Percentiles rank a stretch among this genome's conserved stretches.
Evolutionary conservation across 2,888 invertebrate species (phyloP).

Genomic region (Dusona sp.): DNA sequence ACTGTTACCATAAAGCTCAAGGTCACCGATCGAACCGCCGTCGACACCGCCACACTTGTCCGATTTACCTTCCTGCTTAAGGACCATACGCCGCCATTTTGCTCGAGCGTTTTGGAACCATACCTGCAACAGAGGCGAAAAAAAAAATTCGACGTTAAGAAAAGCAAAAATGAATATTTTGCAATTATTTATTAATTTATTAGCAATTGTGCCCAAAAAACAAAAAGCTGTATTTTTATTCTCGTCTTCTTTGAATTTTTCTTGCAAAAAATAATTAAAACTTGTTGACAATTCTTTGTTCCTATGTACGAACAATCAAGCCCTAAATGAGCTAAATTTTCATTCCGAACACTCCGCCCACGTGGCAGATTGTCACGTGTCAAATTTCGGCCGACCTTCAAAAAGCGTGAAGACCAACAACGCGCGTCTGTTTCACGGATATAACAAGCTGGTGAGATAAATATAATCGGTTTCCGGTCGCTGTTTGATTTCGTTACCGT

Average conservation of each 20-base stretch:
- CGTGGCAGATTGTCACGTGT: slow-evolving; percentile 18
- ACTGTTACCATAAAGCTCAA: slow-evolving; percentile 86
- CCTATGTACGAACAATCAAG: too few relatives aligned
- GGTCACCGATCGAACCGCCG: slow-evolving; percentile 85
- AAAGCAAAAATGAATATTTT: neutral
- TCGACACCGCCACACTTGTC: slow-evolving; percentile 90
- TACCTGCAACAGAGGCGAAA: slow-evolving; percentile 87
- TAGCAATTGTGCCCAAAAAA: neutral
- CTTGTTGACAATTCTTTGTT: too few relatives aligned
- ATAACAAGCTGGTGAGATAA: slow-evolving; percentile 52
- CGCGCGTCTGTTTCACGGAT: slow-evolving; percentile 39
- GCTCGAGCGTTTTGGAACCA: slow-evolving; percentile 98
- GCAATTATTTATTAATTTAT: neutral
- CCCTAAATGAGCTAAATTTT: neutral
- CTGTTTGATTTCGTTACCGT: slow-evolving; percentile 3
- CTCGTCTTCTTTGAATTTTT: neutral
- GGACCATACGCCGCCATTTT: slow-evolving; percentile 95
- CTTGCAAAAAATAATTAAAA: too few relatives aligned
- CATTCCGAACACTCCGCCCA: neutral
- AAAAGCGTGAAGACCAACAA: slow-evolving; percentile 21
- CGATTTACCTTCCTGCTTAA: slow-evolving; percentile 92
- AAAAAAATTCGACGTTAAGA: slow-evolving; percentile 16
- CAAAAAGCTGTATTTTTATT: neutral
- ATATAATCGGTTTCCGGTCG: slow-evolving; percentile 58
- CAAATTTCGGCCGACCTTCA: slow-evolving; percentile 43